A percentile compares a stretch with the other conserved stretches of the same genome.
Evolutionary conservation across 2,113 vertebrate species (phyloP).

Genomic region (Toxotes chatareus): DNA sequence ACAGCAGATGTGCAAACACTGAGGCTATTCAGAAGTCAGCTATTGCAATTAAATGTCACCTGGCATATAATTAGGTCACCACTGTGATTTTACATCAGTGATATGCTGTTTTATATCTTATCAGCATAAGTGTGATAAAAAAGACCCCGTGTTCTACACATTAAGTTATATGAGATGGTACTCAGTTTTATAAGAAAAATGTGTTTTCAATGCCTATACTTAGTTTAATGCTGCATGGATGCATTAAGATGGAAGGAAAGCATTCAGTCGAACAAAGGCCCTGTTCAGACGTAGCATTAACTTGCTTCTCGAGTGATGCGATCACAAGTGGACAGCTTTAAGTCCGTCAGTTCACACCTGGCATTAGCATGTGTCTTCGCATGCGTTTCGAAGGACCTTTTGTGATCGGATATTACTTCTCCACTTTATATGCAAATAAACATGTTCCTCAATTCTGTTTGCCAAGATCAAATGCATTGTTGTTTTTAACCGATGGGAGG

Average conservation of each 20-base stretch:
- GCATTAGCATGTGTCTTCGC: no score
- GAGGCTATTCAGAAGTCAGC: constrained; percentile 62
- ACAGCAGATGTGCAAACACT: constrained; percentile 72
- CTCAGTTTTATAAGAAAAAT: constrained; percentile 3
- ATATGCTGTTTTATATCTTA: constrained; percentile 7
- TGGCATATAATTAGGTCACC: constrained; percentile 40
- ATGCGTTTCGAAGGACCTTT: no score
- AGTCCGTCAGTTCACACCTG: no score
- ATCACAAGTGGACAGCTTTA: no score
- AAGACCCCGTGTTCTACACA: background rate
- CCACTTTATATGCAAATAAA: no score
- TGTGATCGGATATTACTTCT: no score
- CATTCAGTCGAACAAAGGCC: constrained; percentile 4
- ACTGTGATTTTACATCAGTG: constrained; percentile 1
- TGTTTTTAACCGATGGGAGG: no score
- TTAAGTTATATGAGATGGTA: background rate
- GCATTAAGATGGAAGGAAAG: constrained; percentile 31
- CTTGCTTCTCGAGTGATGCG: no score
- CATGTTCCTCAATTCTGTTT: no score
- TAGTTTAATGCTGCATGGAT: background rate
- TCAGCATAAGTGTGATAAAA: constrained; percentile 12
- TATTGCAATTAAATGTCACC: constrained; percentile 51
- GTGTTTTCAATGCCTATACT: background rate
- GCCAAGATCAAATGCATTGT: no score
- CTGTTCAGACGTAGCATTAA: no score